Percentiles rank a stretch among this genome's conserved stretches.
phyloP scores from a whole-genome alignment of 1,140 invertebrate species.

The Drosophila pseudoobscura region DNA sequence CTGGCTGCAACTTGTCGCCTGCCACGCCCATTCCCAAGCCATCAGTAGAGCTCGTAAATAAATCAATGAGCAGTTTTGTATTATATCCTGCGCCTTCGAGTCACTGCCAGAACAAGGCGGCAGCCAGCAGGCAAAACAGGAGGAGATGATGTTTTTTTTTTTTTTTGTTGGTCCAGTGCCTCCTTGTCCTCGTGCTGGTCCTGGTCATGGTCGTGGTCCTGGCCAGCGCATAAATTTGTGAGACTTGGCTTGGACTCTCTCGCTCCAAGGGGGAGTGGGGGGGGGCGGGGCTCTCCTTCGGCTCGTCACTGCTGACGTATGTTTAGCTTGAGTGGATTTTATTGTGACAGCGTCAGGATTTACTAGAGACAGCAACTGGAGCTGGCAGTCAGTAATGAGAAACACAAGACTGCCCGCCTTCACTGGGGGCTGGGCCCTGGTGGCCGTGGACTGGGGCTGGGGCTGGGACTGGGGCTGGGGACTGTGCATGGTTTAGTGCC shows the following conservation, averaged over 20 bases:
- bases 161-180: conserved; percentile 13
- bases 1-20: conserved; percentile 23
- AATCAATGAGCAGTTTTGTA: conserved; percentile 78
- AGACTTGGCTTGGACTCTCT: conserved; percentile 42
- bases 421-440: neutral
- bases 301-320: conserved; percentile 74
- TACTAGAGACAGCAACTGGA: conserved; percentile 72
- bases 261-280: no score
- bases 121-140: conserved; percentile 18
- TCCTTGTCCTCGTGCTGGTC: no score
- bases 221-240: conserved; percentile 71
- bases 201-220: neutral
- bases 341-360: conserved; percentile 79
- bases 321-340: conserved; percentile 81
- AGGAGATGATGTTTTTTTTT: conserved; percentile 30
- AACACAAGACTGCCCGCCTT: conserved; percentile 12
- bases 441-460: no score
- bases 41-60: conserved; percentile 76
- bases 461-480: neutral
- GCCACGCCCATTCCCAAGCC: conserved; percentile 30
- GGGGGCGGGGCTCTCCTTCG: neutral
- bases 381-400: conserved; percentile 73
- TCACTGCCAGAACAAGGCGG: conserved; percentile 37
- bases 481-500: conserved; percentile 29
- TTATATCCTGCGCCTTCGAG: conserved; percentile 66